Evolutionary conservation across 2,113 vertebrate species (phyloP).

Genomic region (Pomatorhinus ruficollis): DNA sequence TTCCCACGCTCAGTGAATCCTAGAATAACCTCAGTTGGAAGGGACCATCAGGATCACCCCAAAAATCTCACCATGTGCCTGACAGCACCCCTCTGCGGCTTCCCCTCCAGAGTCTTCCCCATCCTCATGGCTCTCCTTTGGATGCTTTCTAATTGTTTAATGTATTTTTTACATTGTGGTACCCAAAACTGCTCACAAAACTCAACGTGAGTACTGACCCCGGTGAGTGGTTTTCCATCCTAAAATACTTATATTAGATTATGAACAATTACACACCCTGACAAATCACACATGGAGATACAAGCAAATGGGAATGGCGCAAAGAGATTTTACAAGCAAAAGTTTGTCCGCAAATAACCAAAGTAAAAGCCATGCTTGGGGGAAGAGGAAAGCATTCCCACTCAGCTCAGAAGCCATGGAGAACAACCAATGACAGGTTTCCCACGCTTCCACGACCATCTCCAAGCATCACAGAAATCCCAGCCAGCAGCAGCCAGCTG

Average conservation of each 20-base stretch:
- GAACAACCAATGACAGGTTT: neutral
- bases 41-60: neutral
- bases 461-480: neutral
- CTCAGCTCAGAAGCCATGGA: neutral
- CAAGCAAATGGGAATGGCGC: neutral
- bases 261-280: neutral
- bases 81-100: neutral
- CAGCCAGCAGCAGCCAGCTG: neutral
- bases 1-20: neutral
- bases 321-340: neutral
- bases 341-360: neutral
- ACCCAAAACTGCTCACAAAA: neutral
- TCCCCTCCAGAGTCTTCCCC: neutral
- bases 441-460: neutral
- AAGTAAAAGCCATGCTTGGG: neutral
- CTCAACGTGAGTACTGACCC: neutral
- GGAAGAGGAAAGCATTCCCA: neutral
- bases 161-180: neutral
- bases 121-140: neutral
- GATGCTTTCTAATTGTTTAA: neutral
- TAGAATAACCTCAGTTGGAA: neutral
- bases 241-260: neutral
- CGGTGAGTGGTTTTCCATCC: neutral
- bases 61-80: neutral
- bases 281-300: accelerated